These are phyloP conservation scores for Chionomys nivalis DNA, from an alignment of 2,113 vertebrate species.

Conservation along the genomic window DNA sequence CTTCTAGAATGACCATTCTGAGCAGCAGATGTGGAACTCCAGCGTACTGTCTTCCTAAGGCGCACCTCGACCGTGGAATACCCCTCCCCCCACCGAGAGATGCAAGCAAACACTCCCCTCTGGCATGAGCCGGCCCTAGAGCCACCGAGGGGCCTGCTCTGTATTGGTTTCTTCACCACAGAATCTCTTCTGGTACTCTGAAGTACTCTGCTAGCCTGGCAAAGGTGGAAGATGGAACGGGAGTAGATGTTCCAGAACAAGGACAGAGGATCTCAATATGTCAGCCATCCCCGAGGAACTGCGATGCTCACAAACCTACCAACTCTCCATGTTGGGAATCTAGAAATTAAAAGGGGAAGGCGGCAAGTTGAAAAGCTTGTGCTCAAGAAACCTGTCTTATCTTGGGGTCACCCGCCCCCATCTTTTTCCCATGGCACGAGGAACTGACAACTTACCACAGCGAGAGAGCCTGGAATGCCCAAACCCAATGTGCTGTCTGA, in stretches of 20 bases:
- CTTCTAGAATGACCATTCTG: fast-evolving
- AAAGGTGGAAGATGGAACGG: neutral
- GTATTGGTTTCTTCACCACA: neutral
- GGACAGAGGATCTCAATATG: neutral
- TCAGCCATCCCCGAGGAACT: neutral
- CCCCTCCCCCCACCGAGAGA: neutral
- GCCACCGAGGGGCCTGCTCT: fast-evolving
- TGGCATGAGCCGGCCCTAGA: neutral
- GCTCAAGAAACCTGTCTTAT: neutral
- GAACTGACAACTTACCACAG: neutral
- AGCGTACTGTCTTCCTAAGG: neutral
- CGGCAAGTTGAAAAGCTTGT: neutral
- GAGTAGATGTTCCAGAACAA: neutral
- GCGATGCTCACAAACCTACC: neutral
- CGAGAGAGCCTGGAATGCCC: too few species aligned
- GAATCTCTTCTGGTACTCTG: neutral
- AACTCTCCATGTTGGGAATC: neutral
- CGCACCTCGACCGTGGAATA: neutral
- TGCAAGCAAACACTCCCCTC: neutral
- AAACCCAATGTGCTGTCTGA: neutral
- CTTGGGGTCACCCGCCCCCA: fast-evolving
- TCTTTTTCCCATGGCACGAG: neutral
- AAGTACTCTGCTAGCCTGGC: neutral
- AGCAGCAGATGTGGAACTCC: neutral
- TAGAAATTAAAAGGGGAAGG: neutral